A percentile compares a stretch with the other conserved stretches of the same genome.
These are phyloP conservation scores for Neofelis nebulosa DNA, from an alignment of 2,113 vertebrate genomes.

Conservation along the genomic window DNA sequence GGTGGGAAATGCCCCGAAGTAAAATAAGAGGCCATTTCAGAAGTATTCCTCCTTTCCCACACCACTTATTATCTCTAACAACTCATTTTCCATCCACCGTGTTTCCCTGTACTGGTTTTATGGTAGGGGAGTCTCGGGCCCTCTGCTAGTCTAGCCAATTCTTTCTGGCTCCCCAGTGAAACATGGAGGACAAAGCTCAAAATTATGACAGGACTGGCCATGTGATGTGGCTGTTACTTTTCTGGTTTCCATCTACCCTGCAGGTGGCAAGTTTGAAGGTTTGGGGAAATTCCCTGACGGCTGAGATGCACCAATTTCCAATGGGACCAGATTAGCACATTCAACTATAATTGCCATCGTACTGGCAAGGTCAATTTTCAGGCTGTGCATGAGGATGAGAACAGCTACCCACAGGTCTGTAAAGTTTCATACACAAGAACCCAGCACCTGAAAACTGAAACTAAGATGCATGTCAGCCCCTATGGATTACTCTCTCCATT, in stretches of 20 bases:
- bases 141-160: neutral
- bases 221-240: neutral
- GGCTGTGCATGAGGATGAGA: neutral
- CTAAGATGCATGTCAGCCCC: neutral
- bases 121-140: neutral
- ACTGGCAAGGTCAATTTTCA: neutral
- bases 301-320: neutral
- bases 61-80: constrained; percentile 20
- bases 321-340: neutral
- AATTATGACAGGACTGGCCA: neutral
- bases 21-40: constrained; percentile 50
- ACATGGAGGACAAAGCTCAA: neutral
- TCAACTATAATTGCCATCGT: neutral
- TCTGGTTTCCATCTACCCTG: neutral
- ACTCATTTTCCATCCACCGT: constrained; percentile 22
- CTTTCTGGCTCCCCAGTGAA: neutral
- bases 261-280: neutral
- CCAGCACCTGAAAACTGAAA: neutral
- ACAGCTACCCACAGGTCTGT: neutral
- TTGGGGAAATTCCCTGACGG: neutral
- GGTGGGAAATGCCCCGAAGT: constrained; percentile 16
- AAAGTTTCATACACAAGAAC: neutral
- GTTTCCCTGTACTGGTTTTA: neutral
- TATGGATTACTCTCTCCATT: neutral
- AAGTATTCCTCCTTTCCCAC: constrained; percentile 15